A percentile compares a stretch with the other conserved stretches of the same genome.
Conservation (phyloP, 2,888 invertebrate genomes). For the Meteorus colon region DNA sequence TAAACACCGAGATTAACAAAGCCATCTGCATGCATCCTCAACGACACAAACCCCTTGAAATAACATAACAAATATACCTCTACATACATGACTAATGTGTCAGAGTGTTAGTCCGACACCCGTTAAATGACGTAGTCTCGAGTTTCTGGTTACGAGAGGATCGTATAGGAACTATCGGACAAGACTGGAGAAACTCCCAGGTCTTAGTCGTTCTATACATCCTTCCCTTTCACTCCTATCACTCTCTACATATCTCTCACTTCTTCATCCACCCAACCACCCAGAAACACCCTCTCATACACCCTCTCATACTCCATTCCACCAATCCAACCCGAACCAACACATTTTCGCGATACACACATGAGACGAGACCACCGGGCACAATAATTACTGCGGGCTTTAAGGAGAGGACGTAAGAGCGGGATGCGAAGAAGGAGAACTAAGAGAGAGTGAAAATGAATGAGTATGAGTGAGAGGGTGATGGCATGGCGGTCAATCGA, state of each 20-base stretch:
- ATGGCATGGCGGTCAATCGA: conserved; percentile 70
- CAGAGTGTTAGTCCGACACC: conserved; percentile 61
- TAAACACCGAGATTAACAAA: too few relatives aligned
- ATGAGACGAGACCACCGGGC: conserved; percentile 61
- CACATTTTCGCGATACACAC: conserved; percentile 65
- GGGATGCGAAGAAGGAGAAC: conserved; percentile 33
- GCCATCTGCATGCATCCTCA: too few relatives aligned
- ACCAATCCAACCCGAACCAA: conserved; percentile 37
- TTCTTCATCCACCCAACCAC: conserved; percentile 42
- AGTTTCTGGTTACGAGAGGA: conserved; percentile 31
- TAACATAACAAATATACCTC: neutral
- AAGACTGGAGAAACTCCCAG: conserved; percentile 63
- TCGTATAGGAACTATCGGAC: conserved; percentile 63
- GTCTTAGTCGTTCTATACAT: conserved; percentile 37
- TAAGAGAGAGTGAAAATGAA: conserved; percentile 36
- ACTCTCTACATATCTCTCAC: conserved; percentile 13
- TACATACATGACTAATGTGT: conserved; percentile 27
- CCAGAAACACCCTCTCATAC: neutral
- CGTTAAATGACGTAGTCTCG: conserved; percentile 65
- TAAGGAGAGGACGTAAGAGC: conserved; percentile 39
- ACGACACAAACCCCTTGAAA: too few relatives aligned
- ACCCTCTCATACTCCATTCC: neutral
- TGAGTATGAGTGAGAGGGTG: conserved; percentile 32
- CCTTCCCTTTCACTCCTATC: conserved; percentile 9
- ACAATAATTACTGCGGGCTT: conserved; percentile 68